A percentile compares a stretch with the other conserved stretches of the same genome.
These are phyloP conservation scores for Gastrophryne carolinensis DNA, from an alignment of 2,797 vertebrate genomes.

Conservation along the genomic window DNA sequence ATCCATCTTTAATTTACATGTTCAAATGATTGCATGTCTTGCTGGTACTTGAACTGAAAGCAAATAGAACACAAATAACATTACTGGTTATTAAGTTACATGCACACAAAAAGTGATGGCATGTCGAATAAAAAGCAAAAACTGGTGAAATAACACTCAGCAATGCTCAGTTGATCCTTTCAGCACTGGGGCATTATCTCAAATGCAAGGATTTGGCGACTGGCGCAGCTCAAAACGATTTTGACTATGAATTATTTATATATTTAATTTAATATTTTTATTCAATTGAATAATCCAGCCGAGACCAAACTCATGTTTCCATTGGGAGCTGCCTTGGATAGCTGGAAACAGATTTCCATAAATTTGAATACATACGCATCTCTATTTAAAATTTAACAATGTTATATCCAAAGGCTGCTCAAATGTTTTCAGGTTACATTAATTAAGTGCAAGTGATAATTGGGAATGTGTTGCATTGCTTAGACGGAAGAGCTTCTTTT, in stretches of 20 bases:
- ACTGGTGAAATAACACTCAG: neutral
- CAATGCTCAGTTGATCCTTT: slow-evolving; percentile 9
- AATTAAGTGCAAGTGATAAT: slow-evolving; percentile 58
- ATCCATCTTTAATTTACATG: no score
- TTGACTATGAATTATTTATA: slow-evolving; percentile 59
- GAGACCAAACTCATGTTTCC: slow-evolving; percentile 49
- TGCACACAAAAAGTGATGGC: neutral
- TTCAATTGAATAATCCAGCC: slow-evolving; percentile 52
- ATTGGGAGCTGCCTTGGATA: slow-evolving; percentile 49
- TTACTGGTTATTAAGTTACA: neutral
- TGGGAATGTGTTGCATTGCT: slow-evolving; percentile 45
- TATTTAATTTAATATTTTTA: slow-evolving; percentile 60
- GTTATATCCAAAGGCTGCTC: slow-evolving; percentile 53
- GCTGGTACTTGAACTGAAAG: no score
- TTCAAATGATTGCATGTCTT: no score
- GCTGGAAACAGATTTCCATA: slow-evolving; percentile 54
- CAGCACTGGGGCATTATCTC: neutral
- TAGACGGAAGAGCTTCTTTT: slow-evolving; percentile 47
- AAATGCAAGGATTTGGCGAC: slow-evolving; percentile 47
- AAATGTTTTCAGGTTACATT: slow-evolving; percentile 60
- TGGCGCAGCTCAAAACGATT: slow-evolving; percentile 58
- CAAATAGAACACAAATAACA: neutral
- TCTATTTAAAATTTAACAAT: slow-evolving; percentile 60
- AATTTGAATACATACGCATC: slow-evolving; percentile 54
- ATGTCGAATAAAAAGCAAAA: neutral